Conservation (phyloP, 2,888 invertebrate species). For the Globia sparganii region DNA sequence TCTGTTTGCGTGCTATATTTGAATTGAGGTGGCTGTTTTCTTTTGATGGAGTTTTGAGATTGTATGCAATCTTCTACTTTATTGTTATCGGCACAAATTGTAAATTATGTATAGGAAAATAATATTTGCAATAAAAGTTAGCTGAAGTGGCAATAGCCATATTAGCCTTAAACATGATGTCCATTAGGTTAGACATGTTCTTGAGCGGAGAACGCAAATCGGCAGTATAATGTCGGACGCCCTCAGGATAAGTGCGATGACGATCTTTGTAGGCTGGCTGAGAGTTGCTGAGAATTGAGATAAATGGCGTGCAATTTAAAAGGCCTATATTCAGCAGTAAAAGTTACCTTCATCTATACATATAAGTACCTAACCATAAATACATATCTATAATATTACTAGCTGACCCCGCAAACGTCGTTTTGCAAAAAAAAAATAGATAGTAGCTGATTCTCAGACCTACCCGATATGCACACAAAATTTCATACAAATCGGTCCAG, state of each 20-base stretch:
- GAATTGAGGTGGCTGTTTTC: conserved; percentile 33
- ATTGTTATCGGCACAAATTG: background rate
- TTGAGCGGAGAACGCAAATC: background rate
- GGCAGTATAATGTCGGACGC: background rate
- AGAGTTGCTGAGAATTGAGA: background rate
- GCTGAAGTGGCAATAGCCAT: background rate
- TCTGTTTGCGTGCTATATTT: conserved; percentile 30
- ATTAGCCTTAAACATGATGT: background rate
- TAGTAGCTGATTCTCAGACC: no score
- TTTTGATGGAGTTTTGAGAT: conserved; percentile 29
- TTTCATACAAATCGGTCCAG: no score
- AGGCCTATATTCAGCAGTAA: no score
- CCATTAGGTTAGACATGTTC: background rate
- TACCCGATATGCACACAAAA: no score
- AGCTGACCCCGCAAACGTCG: no score
- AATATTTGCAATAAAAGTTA: background rate
- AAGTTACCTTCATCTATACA: no score
- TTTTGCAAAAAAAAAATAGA: no score
- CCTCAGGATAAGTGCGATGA: background rate
- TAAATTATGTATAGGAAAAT: background rate
- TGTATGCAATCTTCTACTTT: background rate
- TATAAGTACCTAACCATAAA: no score
- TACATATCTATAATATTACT: no score
- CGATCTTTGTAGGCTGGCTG: background rate
- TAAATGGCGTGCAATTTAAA: background rate